A percentile compares a stretch with the other conserved stretches of the same genome.
These are phyloP conservation scores for Harpagifer antarcticus DNA, from an alignment of 2,797 vertebrate species.

Conservation along the genomic window DNA sequence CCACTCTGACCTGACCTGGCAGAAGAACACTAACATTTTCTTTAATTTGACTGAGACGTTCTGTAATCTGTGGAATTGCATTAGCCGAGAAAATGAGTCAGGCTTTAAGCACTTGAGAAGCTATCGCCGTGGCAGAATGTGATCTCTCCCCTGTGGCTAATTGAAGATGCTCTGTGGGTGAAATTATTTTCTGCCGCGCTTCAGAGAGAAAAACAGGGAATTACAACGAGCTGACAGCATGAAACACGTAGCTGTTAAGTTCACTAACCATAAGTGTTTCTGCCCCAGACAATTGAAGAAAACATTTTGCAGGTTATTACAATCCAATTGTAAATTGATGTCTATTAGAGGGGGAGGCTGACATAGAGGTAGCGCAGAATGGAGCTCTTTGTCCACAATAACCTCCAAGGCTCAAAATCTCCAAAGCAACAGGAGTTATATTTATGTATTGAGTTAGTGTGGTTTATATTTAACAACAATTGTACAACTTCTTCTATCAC, in stretches of 20 bases:
- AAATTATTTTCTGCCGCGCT: slow-evolving; percentile 81
- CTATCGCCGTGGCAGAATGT: slow-evolving; percentile 80
- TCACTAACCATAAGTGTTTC: slow-evolving; percentile 75
- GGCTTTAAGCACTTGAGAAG: slow-evolving; percentile 82
- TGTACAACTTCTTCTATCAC: not conserved
- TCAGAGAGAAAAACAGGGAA: slow-evolving; percentile 78
- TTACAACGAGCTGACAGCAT: slow-evolving; percentile 78
- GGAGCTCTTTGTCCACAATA: not conserved
- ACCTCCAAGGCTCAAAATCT: slow-evolving; percentile 14
- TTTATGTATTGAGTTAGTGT: not conserved
- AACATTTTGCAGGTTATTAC: slow-evolving; percentile 74
- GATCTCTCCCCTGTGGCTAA: slow-evolving; percentile 85
- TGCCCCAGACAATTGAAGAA: slow-evolving; percentile 71
- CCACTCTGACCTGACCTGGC: slow-evolving; percentile 39
- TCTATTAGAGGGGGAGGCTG: slow-evolving; percentile 54
- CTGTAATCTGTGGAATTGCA: slow-evolving; percentile 81
- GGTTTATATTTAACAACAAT: not conserved
- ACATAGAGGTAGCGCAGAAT: slow-evolving; percentile 30
- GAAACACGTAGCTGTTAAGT: slow-evolving; percentile 80
- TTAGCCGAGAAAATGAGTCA: slow-evolving; percentile 80
- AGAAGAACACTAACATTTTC: slow-evolving; percentile 65
- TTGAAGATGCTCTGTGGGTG: slow-evolving; percentile 83
- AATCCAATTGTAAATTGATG: slow-evolving; percentile 67
- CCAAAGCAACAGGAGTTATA: not conserved
- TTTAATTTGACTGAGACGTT: slow-evolving; percentile 79